phyloP scores from a whole-genome alignment of 2,113 vertebrate species.

The Athene cunicularia region DNA sequence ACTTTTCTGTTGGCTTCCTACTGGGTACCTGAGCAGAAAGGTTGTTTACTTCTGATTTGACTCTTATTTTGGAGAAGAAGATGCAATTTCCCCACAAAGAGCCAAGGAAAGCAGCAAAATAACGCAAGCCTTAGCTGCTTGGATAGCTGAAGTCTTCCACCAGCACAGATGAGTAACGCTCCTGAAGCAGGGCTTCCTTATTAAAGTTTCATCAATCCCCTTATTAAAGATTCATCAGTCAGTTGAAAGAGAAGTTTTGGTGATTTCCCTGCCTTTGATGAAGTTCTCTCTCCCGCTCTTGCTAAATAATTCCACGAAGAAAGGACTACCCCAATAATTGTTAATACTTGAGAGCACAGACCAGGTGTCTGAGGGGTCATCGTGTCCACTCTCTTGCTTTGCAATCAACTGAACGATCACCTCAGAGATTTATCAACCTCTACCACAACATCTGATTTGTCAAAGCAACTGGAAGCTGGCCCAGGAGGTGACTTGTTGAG shows the following conservation, averaged over 20 bases:
- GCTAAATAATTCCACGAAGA: background rate
- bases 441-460: fast-evolving
- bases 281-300: background rate
- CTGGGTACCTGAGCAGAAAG: background rate
- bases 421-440: background rate
- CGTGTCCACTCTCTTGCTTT: background rate
- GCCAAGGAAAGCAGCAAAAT: background rate
- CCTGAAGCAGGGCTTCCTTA: background rate
- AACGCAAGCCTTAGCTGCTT: background rate
- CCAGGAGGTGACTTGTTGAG: fast-evolving
- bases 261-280: conserved; percentile 40
- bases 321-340: background rate
- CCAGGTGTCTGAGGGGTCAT: background rate
- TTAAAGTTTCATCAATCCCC: conserved; percentile 18
- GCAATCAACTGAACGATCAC: fast-evolving
- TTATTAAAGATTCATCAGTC: conserved; percentile 35
- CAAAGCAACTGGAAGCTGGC: background rate
- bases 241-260: background rate
- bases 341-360: fast-evolving
- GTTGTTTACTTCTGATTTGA: background rate
- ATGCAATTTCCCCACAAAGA: background rate
- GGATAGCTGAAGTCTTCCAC: background rate
- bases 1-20: background rate
- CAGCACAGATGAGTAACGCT: background rate
- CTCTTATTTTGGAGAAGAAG: background rate